Evolutionary conservation across 2,797 vertebrate species (phyloP).

Genomic region (Chiroxiphia lanceolata): DNA sequence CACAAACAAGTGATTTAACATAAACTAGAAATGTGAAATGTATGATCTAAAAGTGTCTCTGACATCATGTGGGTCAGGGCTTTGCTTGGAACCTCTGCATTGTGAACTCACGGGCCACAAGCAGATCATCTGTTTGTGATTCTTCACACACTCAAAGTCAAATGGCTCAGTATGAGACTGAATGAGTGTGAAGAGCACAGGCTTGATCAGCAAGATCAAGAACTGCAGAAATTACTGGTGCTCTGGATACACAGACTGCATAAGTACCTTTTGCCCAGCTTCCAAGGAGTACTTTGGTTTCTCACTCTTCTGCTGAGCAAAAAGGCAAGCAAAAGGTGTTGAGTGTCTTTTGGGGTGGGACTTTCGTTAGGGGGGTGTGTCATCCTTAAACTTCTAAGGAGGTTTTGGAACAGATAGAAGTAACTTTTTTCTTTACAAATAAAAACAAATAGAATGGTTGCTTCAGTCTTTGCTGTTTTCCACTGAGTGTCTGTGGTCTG

Average conservation of each 20-base stretch:
- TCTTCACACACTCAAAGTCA: background rate
- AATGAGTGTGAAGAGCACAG: background rate
- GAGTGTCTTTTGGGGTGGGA: background rate
- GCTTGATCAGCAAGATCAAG: background rate
- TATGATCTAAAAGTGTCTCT: background rate
- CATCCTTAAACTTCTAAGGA: background rate
- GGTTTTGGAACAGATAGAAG: background rate
- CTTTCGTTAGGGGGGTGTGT: background rate
- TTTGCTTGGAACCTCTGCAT: background rate
- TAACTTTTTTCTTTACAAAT: background rate
- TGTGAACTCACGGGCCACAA: background rate
- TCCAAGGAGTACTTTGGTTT: background rate
- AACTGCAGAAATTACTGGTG: background rate
- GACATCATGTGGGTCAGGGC: background rate
- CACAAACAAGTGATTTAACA: background rate
- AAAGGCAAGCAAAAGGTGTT: background rate
- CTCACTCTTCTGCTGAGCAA: background rate
- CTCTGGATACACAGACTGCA: background rate
- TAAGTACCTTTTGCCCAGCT: background rate
- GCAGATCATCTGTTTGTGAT: background rate
- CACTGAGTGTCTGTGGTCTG: background rate
- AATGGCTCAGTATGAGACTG: background rate
- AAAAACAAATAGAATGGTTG: background rate
- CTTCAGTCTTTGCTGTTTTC: background rate
- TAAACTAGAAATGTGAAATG: background rate